These are phyloP conservation scores for Sussaba pulchella DNA, from an alignment of 2,888 invertebrate species.

Conservation along the genomic window DNA sequence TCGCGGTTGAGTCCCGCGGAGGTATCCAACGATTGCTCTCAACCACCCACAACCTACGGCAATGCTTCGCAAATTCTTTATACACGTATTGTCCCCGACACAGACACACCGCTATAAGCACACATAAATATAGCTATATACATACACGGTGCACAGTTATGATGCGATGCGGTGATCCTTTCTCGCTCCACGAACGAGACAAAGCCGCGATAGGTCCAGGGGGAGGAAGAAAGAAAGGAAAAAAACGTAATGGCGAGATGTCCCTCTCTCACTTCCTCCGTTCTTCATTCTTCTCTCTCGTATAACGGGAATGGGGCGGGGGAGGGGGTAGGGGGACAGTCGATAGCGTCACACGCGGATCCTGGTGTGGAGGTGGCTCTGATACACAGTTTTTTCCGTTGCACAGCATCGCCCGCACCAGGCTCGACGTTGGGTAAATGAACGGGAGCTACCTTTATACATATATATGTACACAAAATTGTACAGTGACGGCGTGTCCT, in stretches of 20 bases:
- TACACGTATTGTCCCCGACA: no score
- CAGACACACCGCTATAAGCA: background rate
- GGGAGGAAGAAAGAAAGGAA: conserved; percentile 6
- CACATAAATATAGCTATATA: background rate
- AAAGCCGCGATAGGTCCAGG: conserved; percentile 22
- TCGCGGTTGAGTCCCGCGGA: conserved; percentile 32
- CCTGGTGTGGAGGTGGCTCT: conserved; percentile 35
- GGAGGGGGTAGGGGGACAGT: no score
- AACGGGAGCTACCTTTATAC: conserved; percentile 24
- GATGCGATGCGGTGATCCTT: conserved; percentile 9
- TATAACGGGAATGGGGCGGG: conserved; percentile 31
- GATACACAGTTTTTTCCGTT: conserved; percentile 10
- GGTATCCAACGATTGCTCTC: conserved; percentile 35
- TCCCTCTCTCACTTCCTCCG: background rate
- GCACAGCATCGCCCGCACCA: conserved; percentile 19
- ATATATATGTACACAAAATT: conserved; percentile 64
- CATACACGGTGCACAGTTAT: background rate
- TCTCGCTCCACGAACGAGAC: conserved; percentile 31
- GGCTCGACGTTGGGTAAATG: conserved; percentile 37
- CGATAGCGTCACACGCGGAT: conserved; percentile 58
- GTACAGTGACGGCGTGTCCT: conserved; percentile 66
- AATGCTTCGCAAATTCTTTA: background rate
- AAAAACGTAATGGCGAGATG: conserved; percentile 46
- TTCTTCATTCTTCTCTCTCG: background rate
- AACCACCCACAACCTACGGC: conserved; percentile 40